These are phyloP conservation scores for Sanderia malayensis DNA, from an alignment of 30 jellyfish, hydroid and myxozoan genomes.

Conservation along the genomic window DNA sequence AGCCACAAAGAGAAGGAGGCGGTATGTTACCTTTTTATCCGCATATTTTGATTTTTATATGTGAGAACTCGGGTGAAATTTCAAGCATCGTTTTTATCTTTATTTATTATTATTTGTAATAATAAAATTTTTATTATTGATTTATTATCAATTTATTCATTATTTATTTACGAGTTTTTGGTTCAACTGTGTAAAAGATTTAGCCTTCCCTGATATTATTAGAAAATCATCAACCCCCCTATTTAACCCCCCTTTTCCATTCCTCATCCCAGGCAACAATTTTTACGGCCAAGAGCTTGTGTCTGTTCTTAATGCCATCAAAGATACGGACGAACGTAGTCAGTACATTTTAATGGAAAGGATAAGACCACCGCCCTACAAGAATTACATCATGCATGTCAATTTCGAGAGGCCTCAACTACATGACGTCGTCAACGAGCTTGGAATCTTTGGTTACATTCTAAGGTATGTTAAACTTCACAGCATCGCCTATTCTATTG, in stretches of 20 bases:
- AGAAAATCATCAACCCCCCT: no score
- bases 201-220: no score
- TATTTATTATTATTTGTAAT: no score
- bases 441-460: conserved; percentile 73
- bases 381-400: conserved; percentile 76
- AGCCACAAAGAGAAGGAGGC: conserved; percentile 99
- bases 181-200: no score
- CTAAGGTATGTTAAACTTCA: conserved; percentile 39
- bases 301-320: conserved; percentile 48
- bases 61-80: no score
- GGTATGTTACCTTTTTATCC: conserved; percentile 42
- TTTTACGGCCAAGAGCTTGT: conserved; percentile 79
- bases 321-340: conserved; percentile 69
- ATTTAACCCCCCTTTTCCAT: no score
- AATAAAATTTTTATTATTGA: no score
- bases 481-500: no score
- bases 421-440: conserved; percentile 74
- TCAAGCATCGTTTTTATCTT: no score
- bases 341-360: conserved; percentile 88
- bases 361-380: conserved; percentile 65
- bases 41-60: no score
- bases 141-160: no score
- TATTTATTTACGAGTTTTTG: no score
- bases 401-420: conserved; percentile 60
- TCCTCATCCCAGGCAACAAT: conserved; percentile 69